Base-by-base conservation (phyloP, 1,140 invertebrate genomes). In the Euwallacea fornicatus region DNA sequence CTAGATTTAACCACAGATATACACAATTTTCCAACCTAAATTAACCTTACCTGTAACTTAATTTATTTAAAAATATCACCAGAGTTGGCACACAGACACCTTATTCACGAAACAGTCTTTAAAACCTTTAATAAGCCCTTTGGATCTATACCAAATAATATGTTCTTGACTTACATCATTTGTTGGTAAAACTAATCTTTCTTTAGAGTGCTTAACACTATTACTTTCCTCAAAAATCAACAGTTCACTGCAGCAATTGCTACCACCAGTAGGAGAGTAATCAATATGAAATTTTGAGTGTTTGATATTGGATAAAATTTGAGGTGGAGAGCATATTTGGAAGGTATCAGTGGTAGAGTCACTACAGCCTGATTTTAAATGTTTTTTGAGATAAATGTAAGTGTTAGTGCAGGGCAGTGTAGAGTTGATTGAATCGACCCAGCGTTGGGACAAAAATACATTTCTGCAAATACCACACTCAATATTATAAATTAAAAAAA, bases 41-140 rank as follows among this genome's bases (percentile, higher is more conserved):
- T 33, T 33, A 33, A 33, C 21, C 21, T 33, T 33, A 33, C 21
- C 21, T 4, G 1, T 33, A 33, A 33, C 21, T 33, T 4, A 33
- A 33, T 33, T 33, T 4, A 2, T 33, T 4, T 33, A 33, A 33
- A 33, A 33, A 9, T 15, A 15, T 56, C 54, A 77, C 76, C 76
- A 77, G 42, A 75, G 72, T 68, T 76, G 73, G 73, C 69, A 72
- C 21, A 69, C 72, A 15, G 76, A 75, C 10, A 76, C 69, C 54
- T 77, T 76, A 72, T 77, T 75, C 16, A 76, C 61, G 75, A 73
- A 77, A 73, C 72, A 73, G 47, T 77, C 76, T 75, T 76, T 76
- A 65, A 76, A 77, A 13, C 76, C 76, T 65, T 76, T 73, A 15
- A 77, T 16, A 42, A 71, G 44, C 13, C 59, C 50, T 53, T 73